Base-by-base conservation (phyloP, 37 sponge, comb jelly and placozoan genomes). In the Geodia barretti region DNA sequence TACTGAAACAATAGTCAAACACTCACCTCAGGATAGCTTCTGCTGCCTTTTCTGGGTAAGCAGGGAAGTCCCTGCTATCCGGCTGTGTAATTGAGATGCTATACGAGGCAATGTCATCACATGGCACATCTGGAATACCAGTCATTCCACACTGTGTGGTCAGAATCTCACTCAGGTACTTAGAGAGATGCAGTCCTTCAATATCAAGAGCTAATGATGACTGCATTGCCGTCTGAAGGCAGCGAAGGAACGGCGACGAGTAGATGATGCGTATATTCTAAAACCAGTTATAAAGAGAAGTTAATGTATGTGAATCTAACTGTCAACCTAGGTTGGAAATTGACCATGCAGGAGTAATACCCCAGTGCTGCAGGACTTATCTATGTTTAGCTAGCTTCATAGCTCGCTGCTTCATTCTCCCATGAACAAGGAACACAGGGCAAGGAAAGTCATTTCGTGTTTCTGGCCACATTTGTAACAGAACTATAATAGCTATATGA, bases 211-310 rank as follows among this genome's bases (percentile, higher is more conserved):
- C 79, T 1, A 1, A 14, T 41, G 34, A 77, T 11, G 71, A 78
- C 36, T 78, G 72, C 7, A 70, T 61, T 3, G 86, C 86, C 8
- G 86, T 85, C 68, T 85, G 86, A 3, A 85, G 47, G 62, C 86
- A 85, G 26, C 86, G 71, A 17, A 77, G 63, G 47, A 85, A 78
- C 21, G 86, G 86, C 7, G 86, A 85, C 3, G 78, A 61, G 20
- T 69, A 19, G 32, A 85, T 71, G 3, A 68, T 59, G 0, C 1
- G n/a, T 28, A 85, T 77, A 28, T 59, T 71, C 86, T 84, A 29
- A 3, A 39, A 1, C 32, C 28, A 38, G 7, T 34, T 11, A 70
- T 36, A 29, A 37, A 8, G 14, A 70, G 31, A 36, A 36, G 31
- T 70, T 36, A 24, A 70, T 30, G 24, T 36, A 11, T 30, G 14